Evolutionary conservation across 2,113 vertebrate species (phyloP).

Genomic region (Colistium nudipinnis): DNA sequence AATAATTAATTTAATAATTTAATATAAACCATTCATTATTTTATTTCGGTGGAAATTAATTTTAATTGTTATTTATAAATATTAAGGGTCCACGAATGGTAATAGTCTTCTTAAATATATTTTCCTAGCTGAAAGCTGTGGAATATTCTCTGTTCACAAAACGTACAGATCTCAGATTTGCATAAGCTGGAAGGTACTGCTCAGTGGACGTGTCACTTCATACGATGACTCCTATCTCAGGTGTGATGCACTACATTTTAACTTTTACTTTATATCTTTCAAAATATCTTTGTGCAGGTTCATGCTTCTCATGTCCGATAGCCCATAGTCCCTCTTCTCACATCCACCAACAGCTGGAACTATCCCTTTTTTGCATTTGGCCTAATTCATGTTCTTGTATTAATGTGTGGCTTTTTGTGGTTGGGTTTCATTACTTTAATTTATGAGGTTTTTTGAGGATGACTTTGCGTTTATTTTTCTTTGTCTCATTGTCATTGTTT

Average conservation of each 20-base stretch:
- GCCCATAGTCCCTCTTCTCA: background rate
- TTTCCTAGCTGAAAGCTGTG: background rate
- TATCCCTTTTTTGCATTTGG: background rate
- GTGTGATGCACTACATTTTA: no score
- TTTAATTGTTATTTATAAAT: background rate
- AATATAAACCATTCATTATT: slow-evolving; percentile 15
- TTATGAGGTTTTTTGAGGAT: background rate
- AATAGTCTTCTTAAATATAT: background rate
- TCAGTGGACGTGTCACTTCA: background rate
- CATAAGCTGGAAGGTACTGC: background rate
- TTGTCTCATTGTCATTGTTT: background rate
- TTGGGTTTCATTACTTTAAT: background rate
- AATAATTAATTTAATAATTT: slow-evolving; percentile 15
- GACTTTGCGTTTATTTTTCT: no score
- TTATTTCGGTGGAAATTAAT: slow-evolving; percentile 2
- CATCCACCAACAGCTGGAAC: background rate
- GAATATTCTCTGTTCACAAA: background rate
- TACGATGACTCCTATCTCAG: background rate
- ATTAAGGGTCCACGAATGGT: background rate
- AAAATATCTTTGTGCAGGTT: background rate
- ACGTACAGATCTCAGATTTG: background rate
- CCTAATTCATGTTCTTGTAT: slow-evolving; percentile 4
- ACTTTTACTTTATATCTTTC: no score
- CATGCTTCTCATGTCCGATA: background rate
- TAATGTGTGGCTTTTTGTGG: background rate